phyloP scores from a whole-genome alignment of 2,113 vertebrate species.

The Micronycteris hirsuta region DNA sequence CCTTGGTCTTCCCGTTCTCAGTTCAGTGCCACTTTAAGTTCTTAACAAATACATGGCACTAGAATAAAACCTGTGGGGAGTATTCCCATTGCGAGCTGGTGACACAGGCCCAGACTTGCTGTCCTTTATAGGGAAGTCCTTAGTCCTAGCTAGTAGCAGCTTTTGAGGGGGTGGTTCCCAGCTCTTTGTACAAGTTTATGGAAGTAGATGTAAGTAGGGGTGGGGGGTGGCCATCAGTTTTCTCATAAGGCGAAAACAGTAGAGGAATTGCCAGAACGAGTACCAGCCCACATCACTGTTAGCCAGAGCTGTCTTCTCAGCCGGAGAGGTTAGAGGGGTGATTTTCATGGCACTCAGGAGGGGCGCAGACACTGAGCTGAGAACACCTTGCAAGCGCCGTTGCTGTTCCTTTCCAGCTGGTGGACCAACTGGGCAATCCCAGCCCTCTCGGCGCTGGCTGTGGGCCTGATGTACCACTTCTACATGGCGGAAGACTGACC shows the following conservation, averaged over 20 bases:
- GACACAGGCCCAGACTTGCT: neutral
- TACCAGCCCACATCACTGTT: neutral
- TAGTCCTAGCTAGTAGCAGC: too few species aligned
- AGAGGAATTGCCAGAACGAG: rapidly evolving
- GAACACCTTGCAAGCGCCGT: neutral
- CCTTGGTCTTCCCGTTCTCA: neutral
- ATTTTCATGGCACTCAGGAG: neutral
- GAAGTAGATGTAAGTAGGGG: neutral
- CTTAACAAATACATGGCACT: neutral
- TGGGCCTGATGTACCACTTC: constrained; percentile 89
- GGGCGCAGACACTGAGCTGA: neutral
- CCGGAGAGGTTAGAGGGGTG: neutral
- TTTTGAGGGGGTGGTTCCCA: neutral
- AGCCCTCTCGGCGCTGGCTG: constrained; percentile 79
- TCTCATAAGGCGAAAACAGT: neutral
- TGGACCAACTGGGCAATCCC: constrained; percentile 92
- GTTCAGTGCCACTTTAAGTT: neutral
- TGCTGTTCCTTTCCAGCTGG: constrained; percentile 80
- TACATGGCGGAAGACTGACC: constrained; percentile 81
- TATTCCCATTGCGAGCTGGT: neutral
- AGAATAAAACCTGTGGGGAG: neutral
- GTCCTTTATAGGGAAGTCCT: neutral
- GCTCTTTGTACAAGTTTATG: neutral
- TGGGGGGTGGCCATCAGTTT: neutral
- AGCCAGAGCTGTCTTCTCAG: neutral